Evolutionary conservation across 2,888 invertebrate species (phyloP), one percentile per base, ranked within the genome.

Genomic region (Paralinhomoeus sp.): DNA sequence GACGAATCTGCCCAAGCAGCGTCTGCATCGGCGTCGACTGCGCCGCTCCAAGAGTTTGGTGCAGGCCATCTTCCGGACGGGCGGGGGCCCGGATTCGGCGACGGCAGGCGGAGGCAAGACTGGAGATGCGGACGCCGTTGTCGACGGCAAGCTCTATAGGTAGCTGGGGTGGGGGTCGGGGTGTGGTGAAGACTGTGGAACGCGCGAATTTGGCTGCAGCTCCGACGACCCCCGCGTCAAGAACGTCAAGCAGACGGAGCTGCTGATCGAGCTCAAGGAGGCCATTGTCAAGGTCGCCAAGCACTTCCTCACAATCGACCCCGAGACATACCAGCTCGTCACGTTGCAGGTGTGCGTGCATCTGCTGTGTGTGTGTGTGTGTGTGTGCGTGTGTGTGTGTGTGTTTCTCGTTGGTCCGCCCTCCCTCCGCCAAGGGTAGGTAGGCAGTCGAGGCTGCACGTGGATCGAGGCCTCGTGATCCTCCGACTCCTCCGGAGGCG

Each of bases 231-330:
- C 56, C n/a, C 57, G 56, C 62, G 82, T 80, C 48, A 97, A 97
- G 66, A 97, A 97, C 69, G 83, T 97, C 42, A 77, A 81, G 49
- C 93, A 93, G 69, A 97, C 97, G 54, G 93, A 97, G 71, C 78
- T 93, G 57, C 70, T 97, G 51, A 89, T 97, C n/a, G 91, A 93
- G 68, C 71, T 97, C 43, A 73, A 91, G 53, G 91, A 97, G 68
- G 82, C 89, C 27, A 85, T 93, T 54, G 69, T 89, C 44, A 89
- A 83, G 67, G 76, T 81, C 49, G 83, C 85, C 22, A 72, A 89
- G 27, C 91, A 97, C 68, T 97, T 97, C 66, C 74, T 89, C 51
- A 79, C 83, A 31, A 33, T 40, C 33, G 40, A 40, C 18, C 40
- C 40, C 20, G 3, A 3, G 3, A 22, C 15, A 2, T 24, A 39